phyloP scores from a whole-genome alignment of 2,113 vertebrate species.

The Glareola pratincola region DNA sequence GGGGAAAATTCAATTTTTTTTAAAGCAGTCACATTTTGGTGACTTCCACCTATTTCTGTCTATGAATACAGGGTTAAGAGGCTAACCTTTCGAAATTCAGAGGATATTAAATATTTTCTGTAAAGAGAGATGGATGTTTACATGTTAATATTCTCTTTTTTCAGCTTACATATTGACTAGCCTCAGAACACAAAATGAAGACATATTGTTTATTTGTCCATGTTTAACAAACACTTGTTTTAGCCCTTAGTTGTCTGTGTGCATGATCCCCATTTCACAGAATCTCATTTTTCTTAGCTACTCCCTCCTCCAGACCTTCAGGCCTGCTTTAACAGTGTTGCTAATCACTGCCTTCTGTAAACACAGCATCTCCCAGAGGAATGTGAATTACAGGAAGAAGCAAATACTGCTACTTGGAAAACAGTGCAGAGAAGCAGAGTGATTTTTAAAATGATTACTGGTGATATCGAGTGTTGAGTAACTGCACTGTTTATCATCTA shows the following conservation, averaged over 20 bases:
- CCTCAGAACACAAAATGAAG: background rate
- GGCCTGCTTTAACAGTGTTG: background rate
- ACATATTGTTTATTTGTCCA: background rate
- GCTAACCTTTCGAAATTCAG: background rate
- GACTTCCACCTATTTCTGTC: background rate
- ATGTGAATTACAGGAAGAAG: background rate
- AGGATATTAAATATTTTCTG: background rate
- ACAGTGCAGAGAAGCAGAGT: background rate
- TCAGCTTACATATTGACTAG: background rate
- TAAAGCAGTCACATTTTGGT: background rate
- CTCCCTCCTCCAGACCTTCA: background rate
- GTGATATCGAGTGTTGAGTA: background rate
- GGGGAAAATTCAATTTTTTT: background rate
- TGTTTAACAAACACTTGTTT: background rate
- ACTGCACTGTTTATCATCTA: background rate
- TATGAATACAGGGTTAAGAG: background rate
- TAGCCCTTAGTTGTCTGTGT: background rate
- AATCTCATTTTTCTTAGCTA: background rate
- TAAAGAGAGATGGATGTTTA: background rate
- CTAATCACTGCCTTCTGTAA: background rate
- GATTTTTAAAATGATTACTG: conserved; percentile 34
- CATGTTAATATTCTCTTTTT: background rate
- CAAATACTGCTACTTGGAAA: background rate
- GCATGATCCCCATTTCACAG: background rate
- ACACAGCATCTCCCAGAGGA: background rate